These are phyloP conservation scores for Nudaria mundana DNA, from an alignment of 2,888 invertebrate species.

Conservation along the genomic window DNA sequence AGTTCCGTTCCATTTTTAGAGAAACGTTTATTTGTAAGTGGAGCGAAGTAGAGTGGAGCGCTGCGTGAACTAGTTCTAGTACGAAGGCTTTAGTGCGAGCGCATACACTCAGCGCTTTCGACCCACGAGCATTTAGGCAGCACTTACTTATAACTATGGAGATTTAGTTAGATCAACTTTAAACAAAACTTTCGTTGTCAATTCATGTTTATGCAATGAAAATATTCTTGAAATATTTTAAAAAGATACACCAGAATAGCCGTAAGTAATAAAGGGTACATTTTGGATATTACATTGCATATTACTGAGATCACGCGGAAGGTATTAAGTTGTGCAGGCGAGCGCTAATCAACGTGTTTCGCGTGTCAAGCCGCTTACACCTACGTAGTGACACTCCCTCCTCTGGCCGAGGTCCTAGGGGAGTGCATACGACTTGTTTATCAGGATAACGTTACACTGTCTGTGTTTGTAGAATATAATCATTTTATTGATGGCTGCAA, in stretches of 20 bases:
- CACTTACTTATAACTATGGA: neutral
- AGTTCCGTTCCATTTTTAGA: no score
- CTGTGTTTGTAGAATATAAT: no score
- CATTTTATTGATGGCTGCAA: no score
- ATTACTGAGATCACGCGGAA: neutral
- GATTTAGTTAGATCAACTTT: neutral
- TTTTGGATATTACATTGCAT: no score
- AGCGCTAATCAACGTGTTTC: slow-evolving; percentile 1
- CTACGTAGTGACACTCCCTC: neutral
- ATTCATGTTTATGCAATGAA: no score
- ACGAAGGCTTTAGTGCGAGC: slow-evolving; percentile 3
- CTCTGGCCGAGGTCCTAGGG: neutral
- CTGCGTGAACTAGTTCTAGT: slow-evolving; percentile 1
- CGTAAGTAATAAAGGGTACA: no score
- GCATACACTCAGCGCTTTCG: neutral
- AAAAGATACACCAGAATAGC: no score
- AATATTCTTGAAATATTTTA: no score
- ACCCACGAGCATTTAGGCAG: neutral
- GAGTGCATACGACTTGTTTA: neutral
- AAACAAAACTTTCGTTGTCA: neutral
- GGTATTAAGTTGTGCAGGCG: neutral
- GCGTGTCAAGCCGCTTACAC: neutral
- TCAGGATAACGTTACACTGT: neutral
- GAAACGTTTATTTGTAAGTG: neutral
- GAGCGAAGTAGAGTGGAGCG: no score